phyloP scores from a whole-genome alignment of 2,113 vertebrate species.

The Pipra filicauda region DNA sequence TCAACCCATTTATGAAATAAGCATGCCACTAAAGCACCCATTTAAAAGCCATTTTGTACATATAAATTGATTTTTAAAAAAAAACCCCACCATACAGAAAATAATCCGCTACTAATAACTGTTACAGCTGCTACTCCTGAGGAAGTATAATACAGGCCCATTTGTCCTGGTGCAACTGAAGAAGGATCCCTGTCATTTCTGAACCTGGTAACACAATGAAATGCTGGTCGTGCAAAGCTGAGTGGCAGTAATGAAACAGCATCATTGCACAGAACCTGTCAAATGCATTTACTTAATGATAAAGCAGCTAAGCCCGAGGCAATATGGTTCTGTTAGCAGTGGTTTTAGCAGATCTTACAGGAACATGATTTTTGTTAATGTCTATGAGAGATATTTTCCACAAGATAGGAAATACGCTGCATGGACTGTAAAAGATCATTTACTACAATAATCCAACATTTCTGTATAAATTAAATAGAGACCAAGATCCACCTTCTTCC shows the following conservation, averaged over 20 bases:
- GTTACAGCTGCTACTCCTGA: background rate
- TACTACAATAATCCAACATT: background rate
- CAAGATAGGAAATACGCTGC: background rate
- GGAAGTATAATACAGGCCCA: background rate
- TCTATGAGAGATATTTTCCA: background rate
- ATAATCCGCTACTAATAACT: background rate
- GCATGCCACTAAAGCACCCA: background rate
- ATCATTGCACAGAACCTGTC: background rate
- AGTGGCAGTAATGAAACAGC: background rate
- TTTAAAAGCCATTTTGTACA: constrained; percentile 21
- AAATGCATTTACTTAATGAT: constrained; percentile 10
- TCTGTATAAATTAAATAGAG: background rate
- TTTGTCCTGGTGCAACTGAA: background rate
- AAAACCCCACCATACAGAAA: background rate
- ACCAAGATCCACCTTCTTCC: background rate
- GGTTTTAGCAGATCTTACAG: background rate
- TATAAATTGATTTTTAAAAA: background rate
- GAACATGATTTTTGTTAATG: background rate
- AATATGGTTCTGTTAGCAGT: background rate
- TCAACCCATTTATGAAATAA: background rate
- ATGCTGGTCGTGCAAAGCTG: background rate
- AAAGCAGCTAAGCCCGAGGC: background rate
- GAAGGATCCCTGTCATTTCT: background rate
- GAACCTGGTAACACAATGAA: background rate
- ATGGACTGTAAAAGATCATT: background rate